These are phyloP conservation scores for Chouioia cunea DNA, from an alignment of 2,888 invertebrate genomes.

Conservation along the genomic window DNA sequence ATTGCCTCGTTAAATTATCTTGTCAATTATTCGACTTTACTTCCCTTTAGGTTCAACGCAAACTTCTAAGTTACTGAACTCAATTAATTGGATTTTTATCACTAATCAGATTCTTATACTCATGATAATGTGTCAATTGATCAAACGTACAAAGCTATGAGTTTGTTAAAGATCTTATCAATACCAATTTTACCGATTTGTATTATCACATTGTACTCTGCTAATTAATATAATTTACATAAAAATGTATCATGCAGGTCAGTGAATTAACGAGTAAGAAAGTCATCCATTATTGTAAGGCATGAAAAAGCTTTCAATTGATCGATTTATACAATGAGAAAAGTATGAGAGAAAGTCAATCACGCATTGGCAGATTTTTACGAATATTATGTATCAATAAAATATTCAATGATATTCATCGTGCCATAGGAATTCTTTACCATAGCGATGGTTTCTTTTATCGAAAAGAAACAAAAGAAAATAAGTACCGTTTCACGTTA, in stretches of 20 bases:
- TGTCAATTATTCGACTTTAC: conserved; percentile 15
- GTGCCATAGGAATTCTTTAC: conserved; percentile 11
- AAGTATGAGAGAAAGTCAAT: background rate
- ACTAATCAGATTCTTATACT: no score
- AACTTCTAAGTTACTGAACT: background rate
- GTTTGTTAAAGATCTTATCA: no score
- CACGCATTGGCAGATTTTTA: conserved; percentile 52
- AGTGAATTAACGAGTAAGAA: conserved; percentile 11
- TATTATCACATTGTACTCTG: no score
- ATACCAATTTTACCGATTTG: no score
- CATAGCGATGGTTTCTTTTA: no score
- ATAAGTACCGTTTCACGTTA: no score
- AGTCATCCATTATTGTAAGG: conserved; percentile 1
- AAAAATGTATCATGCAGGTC: no score
- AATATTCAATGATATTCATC: conserved; percentile 53
- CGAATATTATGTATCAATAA: conserved; percentile 53
- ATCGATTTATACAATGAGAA: conserved; percentile 3
- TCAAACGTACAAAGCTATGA: no score
- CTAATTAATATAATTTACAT: no score
- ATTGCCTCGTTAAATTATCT: conserved; percentile 31
- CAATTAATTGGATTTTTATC: conserved; percentile 6
- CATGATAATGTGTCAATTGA: no score
- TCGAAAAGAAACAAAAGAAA: no score
- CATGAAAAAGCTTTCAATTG: background rate
- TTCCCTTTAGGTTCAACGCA: background rate